phyloP scores from a whole-genome alignment of 2,888 invertebrate genomes.

The Tribolium freemani region DNA sequence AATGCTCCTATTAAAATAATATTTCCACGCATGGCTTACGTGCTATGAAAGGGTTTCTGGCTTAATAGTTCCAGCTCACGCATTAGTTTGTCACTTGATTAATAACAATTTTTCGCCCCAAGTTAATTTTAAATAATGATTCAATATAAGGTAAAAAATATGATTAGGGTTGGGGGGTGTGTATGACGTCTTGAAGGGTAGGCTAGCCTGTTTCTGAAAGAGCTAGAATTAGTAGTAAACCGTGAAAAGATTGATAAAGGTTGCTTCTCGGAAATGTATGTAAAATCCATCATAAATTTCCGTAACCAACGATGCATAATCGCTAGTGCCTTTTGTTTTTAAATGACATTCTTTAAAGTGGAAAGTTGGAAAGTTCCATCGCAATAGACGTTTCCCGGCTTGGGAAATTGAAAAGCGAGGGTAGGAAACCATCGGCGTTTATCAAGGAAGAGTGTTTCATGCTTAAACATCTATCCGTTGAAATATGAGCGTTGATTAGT shows the following conservation, averaged over 20 bases:
- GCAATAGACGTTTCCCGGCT: constrained; percentile 48
- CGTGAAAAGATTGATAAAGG: not conserved
- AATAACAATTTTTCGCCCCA: not conserved
- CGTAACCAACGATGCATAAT: constrained; percentile 34
- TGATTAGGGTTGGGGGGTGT: too few species aligned
- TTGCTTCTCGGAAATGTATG: not conserved
- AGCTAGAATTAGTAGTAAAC: not conserved
- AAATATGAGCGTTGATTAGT: constrained; percentile 46
- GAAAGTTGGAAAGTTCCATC: constrained; percentile 49
- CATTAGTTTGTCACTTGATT: constrained; percentile 21
- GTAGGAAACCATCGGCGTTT: constrained; percentile 49
- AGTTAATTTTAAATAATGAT: not conserved
- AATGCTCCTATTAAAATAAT: constrained; percentile 22
- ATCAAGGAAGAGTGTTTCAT: constrained; percentile 44
- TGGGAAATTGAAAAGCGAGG: constrained; percentile 51
- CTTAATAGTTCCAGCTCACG: constrained; percentile 15
- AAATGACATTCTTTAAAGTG: constrained; percentile 50
- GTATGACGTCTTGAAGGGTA: too few species aligned
- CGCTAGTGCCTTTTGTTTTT: constrained; percentile 41
- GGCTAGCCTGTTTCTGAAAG: not conserved
- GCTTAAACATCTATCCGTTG: constrained; percentile 45
- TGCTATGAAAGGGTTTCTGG: not conserved
- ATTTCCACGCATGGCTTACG: constrained; percentile 21
- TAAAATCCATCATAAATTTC: constrained; percentile 41
- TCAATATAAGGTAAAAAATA: not conserved